Base-by-base conservation (phyloP, 2,888 invertebrate species). In the Asteroscopus sphinx region DNA sequence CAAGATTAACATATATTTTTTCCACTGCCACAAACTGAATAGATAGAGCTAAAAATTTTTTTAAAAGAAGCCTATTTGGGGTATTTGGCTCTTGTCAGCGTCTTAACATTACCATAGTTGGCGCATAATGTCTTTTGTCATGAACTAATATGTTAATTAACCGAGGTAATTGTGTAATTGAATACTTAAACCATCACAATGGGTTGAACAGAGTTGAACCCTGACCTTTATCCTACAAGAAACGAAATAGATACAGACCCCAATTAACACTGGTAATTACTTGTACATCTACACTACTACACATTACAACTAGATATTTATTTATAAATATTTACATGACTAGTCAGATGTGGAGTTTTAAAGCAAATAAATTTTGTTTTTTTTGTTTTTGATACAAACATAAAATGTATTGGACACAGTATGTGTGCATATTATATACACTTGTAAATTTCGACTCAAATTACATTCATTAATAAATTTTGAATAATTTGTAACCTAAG, bases 311-410 rank as follows among this genome's bases (percentile, higher is more conserved):
- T 73, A 73, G 51, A 26, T 66, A 61, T 61, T 61, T 68, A 62
- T 54, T 67, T 45, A 65, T 66, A 68, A 64, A 63, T 75, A 73
- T 67, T 76, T 76, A 76, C 73, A 80, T 82, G 84, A 84, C 84
- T 84, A 84, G 83, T 81, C 71, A 73, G 73, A 68, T 75, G 67
- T 76, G 75, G 76, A 77, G 73, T 56, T 64, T 54, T 64, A 64
- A 69, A 72, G 47, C 56, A 72, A 72, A 73, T 59, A 72, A 67
- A 66, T 60, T 40, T 51, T 54, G 37, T 53, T 64, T 40, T 8
- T 37, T 30, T 35, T 39, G 56, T 65, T 40, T 41, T 13, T 35
- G 62, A 49, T 42, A 42, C 25, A 3, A 60, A 70, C 56, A 57
- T 66, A 67, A 72, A 46, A 66, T 66, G 67, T 74, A 68, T 44